Base-by-base conservation (phyloP, 2,113 vertebrate species). In the Hemiscyllium ocellatum region DNA sequence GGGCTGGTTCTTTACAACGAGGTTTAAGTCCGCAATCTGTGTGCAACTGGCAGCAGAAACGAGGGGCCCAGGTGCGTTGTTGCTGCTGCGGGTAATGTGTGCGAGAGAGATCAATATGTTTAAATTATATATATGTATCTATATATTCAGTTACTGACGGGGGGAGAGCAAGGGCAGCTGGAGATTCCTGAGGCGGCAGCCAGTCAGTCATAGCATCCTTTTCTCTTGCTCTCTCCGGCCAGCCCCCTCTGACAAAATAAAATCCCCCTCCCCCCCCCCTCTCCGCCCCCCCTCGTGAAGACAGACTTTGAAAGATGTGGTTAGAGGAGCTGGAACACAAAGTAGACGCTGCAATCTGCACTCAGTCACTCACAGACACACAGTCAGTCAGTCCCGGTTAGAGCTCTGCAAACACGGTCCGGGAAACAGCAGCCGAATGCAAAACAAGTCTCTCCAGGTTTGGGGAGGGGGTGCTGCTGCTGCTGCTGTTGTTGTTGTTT, bases 151-250 rank as follows among this genome's bases (percentile, higher is more conserved):
- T 95, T 95, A 69, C 68, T 95, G 68, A 37, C 65, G 26, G 68
- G 91, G 47, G n/a, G 42, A 42, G 20, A 68, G 24, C 33, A 68
- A 94, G 90, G 50, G 37, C 68, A 69, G 93, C 65, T 72, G 93
- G 93, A 95, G 93, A 95, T 70, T 93, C 89, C 93, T 68, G 37
- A 95, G 93, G 66, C 93, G 12, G 68, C 66, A 95, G 91, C 56
- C 91, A 94, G 65, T 94, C 66, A 69, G 42, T 94, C 93, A 94
- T 2, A 95, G 68, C 93, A 95, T 95, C 93, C 42, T 94, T 24
- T 65, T 2, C 42, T 24, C 17, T 52, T 24, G 10, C 52, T 29
- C 8, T 8, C 85, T 7, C 47, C 6, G 13, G 47, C 15, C 10
- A 47, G 20, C 87, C 33, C 17, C 6, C 61, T 12, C 68, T 69